phyloP scores from a whole-genome alignment of 2,113 vertebrate species.

The Hippocampus barbouri region DNA sequence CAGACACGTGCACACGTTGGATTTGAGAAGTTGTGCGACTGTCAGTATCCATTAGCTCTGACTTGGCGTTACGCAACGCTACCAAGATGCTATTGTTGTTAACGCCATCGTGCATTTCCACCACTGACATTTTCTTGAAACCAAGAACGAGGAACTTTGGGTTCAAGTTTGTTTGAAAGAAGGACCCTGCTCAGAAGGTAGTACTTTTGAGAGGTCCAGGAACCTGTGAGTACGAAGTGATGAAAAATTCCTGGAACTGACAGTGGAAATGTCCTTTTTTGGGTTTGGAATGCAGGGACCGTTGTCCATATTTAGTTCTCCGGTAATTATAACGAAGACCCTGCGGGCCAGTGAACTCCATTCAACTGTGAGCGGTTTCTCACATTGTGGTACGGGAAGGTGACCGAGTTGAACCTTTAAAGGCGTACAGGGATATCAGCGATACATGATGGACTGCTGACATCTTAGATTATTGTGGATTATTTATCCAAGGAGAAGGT shows the following conservation, averaged over 20 bases:
- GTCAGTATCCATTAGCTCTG: neutral
- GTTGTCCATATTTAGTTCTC: no score
- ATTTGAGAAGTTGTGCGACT: neutral
- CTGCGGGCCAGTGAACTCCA: neutral
- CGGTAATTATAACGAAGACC: no score
- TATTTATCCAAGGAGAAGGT: neutral
- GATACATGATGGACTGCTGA: neutral
- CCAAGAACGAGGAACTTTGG: neutral
- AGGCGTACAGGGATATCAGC: neutral
- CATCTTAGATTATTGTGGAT: neutral
- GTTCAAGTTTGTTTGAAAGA: neutral
- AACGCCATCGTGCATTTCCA: neutral
- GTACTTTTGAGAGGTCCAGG: no score
- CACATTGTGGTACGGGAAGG: neutral
- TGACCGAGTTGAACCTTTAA: neutral
- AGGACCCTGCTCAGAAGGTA: no score
- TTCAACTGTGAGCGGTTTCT: neutral
- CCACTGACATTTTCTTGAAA: neutral
- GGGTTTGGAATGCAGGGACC: no score
- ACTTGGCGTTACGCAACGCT: neutral
- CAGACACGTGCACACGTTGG: neutral
- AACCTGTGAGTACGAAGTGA: no score
- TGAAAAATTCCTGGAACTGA: no score
- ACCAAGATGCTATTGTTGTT: neutral
- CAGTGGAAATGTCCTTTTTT: no score